A percentile compares a stretch with the other conserved stretches of the same genome.
These are phyloP conservation scores for Spisula subtruncata DNA, from an alignment of 2,888 invertebrate species.

Conservation along the genomic window DNA sequence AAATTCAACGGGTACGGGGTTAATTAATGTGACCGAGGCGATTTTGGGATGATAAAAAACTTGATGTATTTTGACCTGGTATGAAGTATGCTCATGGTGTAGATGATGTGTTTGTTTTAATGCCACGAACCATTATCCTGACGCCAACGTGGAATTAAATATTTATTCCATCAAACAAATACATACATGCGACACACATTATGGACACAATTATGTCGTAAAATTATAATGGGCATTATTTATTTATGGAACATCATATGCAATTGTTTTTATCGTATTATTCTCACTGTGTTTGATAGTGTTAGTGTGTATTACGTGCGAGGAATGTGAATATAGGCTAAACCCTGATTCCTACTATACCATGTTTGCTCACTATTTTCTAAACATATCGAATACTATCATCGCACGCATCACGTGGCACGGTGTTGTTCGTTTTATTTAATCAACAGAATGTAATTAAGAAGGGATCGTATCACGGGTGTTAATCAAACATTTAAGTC, in stretches of 20 bases:
- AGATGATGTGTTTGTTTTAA: no score
- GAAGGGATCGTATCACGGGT: not conserved
- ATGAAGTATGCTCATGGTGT: no score
- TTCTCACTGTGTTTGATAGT: not conserved
- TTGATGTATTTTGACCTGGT: no score
- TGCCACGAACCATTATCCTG: no score
- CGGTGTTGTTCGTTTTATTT: not conserved
- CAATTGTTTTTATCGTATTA: not conserved
- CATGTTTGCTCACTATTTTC: no score
- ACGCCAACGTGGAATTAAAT: not conserved
- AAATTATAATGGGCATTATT: not conserved
- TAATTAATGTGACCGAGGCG: no score
- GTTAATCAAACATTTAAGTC: not conserved
- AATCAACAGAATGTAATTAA: not conserved
- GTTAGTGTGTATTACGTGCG: no score
- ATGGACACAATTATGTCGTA: not conserved
- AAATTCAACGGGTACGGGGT: no score
- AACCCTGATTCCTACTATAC: no score
- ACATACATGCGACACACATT: not conserved
- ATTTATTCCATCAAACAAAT: not conserved
- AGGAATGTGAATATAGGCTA: no score
- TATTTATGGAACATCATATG: conserved; percentile 11
- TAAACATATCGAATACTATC: no score
- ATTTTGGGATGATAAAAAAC: no score
- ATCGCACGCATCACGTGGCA: not conserved